Conservation (phyloP, 1,140 invertebrate genomes). For the Pseudomyrmex flavicornis region DNA sequence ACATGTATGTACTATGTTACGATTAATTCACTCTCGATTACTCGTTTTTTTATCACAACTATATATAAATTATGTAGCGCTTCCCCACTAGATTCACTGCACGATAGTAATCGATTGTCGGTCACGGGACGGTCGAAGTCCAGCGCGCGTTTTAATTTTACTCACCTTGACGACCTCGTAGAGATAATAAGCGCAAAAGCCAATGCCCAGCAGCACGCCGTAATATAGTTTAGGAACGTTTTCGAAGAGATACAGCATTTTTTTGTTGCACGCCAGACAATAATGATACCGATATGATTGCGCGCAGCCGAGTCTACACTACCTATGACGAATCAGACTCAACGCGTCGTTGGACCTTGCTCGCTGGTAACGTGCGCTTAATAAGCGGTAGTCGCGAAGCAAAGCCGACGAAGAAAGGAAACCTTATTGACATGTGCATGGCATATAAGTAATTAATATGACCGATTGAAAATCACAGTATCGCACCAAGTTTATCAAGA, state of each 20-base stretch:
- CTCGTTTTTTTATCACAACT: too few species aligned
- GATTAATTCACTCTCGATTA: too few species aligned
- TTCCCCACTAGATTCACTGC: too few species aligned
- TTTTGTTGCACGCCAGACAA: conserved; percentile 16
- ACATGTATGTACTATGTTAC: too few species aligned
- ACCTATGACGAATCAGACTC: background rate
- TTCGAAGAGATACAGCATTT: conserved; percentile 75
- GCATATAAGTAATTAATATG: conserved; percentile 62
- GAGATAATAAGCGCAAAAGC: conserved; percentile 84
- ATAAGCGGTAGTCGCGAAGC: conserved; percentile 44
- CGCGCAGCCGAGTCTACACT: background rate
- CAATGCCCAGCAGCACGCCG: conserved; percentile 80
- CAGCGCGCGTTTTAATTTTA: conserved; percentile 34
- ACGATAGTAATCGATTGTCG: background rate
- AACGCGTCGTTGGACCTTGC: conserved; percentile 59
- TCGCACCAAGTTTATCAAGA: background rate
- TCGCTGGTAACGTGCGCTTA: conserved; percentile 11
- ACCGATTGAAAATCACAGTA: conserved; percentile 18
- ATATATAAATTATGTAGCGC: too few species aligned
- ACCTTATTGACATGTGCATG: conserved; percentile 49
- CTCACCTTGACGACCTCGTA: conserved; percentile 84
- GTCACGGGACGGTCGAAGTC: background rate
- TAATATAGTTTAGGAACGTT: conserved; percentile 81
- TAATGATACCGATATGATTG: background rate
- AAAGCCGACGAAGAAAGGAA: conserved; percentile 28